Conservation (phyloP, 2,888 invertebrate species). For the Idaea dimidiata region DNA sequence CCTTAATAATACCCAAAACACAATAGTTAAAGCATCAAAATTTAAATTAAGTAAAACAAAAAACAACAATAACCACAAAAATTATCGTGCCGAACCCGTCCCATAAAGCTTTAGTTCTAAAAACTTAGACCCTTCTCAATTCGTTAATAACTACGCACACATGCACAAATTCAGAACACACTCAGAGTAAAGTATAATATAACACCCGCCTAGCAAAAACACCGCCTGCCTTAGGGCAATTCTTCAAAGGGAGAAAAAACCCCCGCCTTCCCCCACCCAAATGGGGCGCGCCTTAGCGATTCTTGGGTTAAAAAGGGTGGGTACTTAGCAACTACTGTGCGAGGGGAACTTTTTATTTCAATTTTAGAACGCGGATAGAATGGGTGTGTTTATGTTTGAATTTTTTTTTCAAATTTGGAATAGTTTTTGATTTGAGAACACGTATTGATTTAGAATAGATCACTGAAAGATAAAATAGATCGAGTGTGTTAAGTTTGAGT, state of each 20-base stretch:
- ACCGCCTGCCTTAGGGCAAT: slow-evolving; percentile 76
- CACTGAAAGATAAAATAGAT: too few relatives aligned
- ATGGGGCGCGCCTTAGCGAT: slow-evolving; percentile 72
- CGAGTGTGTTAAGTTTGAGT: background rate
- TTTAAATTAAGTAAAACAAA: background rate
- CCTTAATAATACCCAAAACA: background rate
- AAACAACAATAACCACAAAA: slow-evolving; percentile 7
- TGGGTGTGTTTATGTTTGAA: background rate
- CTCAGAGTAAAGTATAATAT: slow-evolving; percentile 31
- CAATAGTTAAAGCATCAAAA: background rate
- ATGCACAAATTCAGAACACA: slow-evolving; percentile 45
- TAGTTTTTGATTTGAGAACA: slow-evolving; percentile 12
- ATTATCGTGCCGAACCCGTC: slow-evolving; percentile 25
- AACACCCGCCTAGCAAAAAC: slow-evolving; percentile 50
- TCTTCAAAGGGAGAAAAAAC: slow-evolving; percentile 81
- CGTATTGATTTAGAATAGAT: background rate
- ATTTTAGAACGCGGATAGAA: slow-evolving; percentile 31
- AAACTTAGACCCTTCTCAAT: slow-evolving; percentile 75
- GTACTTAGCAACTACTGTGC: slow-evolving; percentile 73
- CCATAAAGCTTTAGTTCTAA: slow-evolving; percentile 49
- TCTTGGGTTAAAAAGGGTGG: slow-evolving; percentile 80
- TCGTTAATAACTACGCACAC: slow-evolving; percentile 66
- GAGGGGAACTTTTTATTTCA: slow-evolving; percentile 46
- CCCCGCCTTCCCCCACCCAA: slow-evolving; percentile 43
- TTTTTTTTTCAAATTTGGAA: background rate